Evolutionary conservation across 2,113 vertebrate species (phyloP), one percentile per base, ranked within the genome.

Genomic region (Myanophis thanlyinensis): DNA sequence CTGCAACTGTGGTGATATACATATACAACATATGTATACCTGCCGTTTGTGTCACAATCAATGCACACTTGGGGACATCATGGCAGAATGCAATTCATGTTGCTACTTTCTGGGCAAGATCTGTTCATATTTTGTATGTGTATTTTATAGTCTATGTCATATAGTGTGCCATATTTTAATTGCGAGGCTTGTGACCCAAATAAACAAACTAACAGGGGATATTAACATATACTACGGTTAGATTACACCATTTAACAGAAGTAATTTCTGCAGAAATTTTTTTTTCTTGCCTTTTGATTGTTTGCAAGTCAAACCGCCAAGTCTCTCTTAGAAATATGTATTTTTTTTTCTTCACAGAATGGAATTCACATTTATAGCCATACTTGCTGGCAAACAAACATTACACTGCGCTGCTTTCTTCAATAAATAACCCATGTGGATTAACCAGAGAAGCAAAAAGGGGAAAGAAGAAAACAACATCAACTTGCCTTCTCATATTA

Each of bases 301-400:
- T 53, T 44, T 20, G 40, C 47, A 88, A 80, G 15, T 54, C 30
- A 46, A 40, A 2, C 87, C 5, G 0, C 18, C 80, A 52, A 0
- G 54, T 56, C 15, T 90, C 35, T 88, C 94, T 30, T 62, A 18
- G 48, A 88, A 62, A 23, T 30, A 53, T 20, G 51, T 10, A 9
- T 87, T 25, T 91, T 20, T 88, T 30, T 85, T 85, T 80, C 49
- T 85, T 80, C 49, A 27, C 44, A 51, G 40, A 67, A 25, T 12
- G 22, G 10, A 47, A 80, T 59, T 89, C 11, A 35, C 52, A 40
- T 22, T 7, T 62, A 27, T 91, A 92, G 2, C 1, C 53, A 40
- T 35, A 47, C 12, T 40, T 8, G 80, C 84, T 89, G 20, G 96
- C n/a, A 96, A 94, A 51, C 89, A 92, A 51, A 94, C 91, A 93